Conservation (phyloP, 2,113 vertebrate genomes). For the Vombatus ursinus region DNA sequence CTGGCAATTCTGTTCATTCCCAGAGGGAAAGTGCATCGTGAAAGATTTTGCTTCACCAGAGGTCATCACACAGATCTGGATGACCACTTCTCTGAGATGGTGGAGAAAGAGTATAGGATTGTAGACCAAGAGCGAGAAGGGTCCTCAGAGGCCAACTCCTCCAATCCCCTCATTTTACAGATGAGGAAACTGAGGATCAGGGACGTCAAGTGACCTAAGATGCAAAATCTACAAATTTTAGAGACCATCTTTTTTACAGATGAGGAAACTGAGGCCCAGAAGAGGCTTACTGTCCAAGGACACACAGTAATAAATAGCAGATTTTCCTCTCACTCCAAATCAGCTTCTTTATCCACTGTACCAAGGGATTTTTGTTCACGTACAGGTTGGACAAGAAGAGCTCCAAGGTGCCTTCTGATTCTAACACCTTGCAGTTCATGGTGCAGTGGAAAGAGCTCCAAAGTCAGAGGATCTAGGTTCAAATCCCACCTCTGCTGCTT, state of each 20-base stretch:
- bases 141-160: background rate
- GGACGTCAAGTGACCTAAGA: too few species aligned
- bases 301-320: constrained; percentile 26
- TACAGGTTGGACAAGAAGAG: too few species aligned
- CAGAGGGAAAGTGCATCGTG: too few species aligned
- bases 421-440: background rate
- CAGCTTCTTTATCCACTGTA: constrained; percentile 1
- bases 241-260: too few species aligned
- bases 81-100: too few species aligned
- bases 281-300: constrained; percentile 7
- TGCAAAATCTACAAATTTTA: too few species aligned
- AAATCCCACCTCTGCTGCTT: background rate
- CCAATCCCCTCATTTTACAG: too few species aligned
- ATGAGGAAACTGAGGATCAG: background rate
- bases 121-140: background rate
- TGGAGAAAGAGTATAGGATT: background rate
- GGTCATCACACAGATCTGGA: too few species aligned
- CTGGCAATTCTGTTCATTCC: too few species aligned
- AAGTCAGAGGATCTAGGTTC: background rate
- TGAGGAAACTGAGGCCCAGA: background rate
- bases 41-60: too few species aligned
- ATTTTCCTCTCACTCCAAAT: constrained; percentile 30
- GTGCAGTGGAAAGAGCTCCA: background rate
- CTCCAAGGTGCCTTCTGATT: too few species aligned
- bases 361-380: constrained; percentile 51